Evolutionary conservation across 2,888 invertebrate species (phyloP).

Genomic region (Nomada ferruginata): DNA sequence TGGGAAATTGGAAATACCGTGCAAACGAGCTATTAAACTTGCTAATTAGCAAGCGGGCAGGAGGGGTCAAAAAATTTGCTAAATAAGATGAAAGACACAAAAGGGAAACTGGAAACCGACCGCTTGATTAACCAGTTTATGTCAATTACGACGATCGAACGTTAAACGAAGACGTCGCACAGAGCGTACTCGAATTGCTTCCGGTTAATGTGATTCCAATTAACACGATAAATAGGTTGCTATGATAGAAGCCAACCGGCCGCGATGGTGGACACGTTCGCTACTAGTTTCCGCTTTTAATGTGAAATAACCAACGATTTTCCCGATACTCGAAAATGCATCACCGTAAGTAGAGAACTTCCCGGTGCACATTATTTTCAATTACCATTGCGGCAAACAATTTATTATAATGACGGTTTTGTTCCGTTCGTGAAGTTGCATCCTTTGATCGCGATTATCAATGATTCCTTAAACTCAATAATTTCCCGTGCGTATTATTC

Average conservation of each 20-base stretch:
- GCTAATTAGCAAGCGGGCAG: conserved; percentile 3
- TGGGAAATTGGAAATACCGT: neutral
- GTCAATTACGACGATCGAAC: conserved; percentile 53
- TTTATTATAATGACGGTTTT: conserved; percentile 19
- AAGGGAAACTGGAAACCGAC: conserved; percentile 14
- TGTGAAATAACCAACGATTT: conserved; percentile 3
- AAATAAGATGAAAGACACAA: neutral
- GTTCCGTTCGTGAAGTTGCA: conserved; percentile 25
- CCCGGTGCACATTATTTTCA: conserved; percentile 21
- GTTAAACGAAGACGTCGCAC: conserved; percentile 53
- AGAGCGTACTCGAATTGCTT: conserved; percentile 55
- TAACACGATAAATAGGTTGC: conserved; percentile 67
- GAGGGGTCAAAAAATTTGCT: neutral
- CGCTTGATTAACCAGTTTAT: conserved; percentile 60
- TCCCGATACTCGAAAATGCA: conserved; percentile 5
- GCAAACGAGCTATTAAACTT: conserved; percentile 11
- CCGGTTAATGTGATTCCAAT: conserved; percentile 70
- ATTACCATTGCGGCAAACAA: neutral
- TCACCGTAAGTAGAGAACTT: conserved; percentile 10
- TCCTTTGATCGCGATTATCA: neutral
- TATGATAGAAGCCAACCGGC: conserved; percentile 41
- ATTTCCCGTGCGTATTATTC: neutral
- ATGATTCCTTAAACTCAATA: neutral
- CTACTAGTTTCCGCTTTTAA: conserved; percentile 19
- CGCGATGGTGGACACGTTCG: conserved; percentile 16